Evolutionary conservation across 2,797 vertebrate species (phyloP).

Genomic region (Lepus townsendii): DNA sequence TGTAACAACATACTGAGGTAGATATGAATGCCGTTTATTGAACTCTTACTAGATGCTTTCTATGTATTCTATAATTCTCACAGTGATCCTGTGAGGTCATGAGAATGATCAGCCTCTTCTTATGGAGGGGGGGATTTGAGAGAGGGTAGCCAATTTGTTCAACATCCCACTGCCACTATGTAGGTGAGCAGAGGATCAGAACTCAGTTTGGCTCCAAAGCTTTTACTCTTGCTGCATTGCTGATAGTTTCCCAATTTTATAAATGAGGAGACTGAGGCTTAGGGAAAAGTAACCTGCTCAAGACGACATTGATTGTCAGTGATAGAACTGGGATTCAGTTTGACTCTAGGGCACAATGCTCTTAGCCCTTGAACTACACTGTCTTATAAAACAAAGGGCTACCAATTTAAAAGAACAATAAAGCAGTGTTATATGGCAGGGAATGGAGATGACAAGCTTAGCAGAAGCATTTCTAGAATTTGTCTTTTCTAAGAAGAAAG

Average conservation of each 20-base stretch:
- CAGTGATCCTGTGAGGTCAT: background rate
- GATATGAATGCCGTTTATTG: background rate
- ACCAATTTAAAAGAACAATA: conserved; percentile 42
- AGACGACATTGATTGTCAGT: background rate
- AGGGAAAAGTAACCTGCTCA: conserved; percentile 27
- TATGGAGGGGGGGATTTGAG: background rate
- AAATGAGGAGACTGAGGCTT: conserved; percentile 9
- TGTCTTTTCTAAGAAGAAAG: conserved; percentile 19
- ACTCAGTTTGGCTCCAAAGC: conserved; percentile 31
- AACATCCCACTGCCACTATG: background rate
- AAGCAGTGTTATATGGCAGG: background rate
- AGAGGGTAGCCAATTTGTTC: conserved; percentile 13
- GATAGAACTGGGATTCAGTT: conserved; percentile 43
- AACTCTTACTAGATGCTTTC: background rate
- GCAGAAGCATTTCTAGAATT: conserved; percentile 50
- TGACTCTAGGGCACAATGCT: background rate
- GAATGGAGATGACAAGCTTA: background rate
- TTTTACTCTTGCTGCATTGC: background rate
- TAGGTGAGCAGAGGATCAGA: background rate
- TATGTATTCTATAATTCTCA: conserved; percentile 32
- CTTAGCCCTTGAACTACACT: conserved; percentile 55
- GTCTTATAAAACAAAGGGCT: conserved; percentile 11
- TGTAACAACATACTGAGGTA: background rate
- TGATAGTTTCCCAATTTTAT: background rate
- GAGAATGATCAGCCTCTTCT: background rate